Evolutionary conservation across 2,888 invertebrate species (phyloP).

Genomic region (Mimas tiliae): DNA sequence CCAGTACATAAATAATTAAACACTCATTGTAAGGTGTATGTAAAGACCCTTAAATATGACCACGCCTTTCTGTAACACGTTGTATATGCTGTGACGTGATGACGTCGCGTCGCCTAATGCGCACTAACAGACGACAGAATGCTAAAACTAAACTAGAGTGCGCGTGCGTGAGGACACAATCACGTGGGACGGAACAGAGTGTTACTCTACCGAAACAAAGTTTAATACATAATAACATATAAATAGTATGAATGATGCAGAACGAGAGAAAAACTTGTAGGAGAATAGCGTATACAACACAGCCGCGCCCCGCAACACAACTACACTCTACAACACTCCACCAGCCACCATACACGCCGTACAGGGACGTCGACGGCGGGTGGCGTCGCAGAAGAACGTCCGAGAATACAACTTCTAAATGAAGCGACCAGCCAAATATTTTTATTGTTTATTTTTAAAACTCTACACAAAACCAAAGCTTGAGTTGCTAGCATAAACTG

Average conservation of each 20-base stretch:
- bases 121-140: slow-evolving; percentile 3
- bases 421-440: slow-evolving; percentile 80
- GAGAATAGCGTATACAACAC: too few relatives aligned
- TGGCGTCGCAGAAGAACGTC: slow-evolving; percentile 5
- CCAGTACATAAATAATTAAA: too few relatives aligned
- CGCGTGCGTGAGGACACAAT: slow-evolving; percentile 4
- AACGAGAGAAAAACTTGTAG: slow-evolving; percentile 8
- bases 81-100: background rate
- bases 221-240: background rate
- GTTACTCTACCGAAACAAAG: too few relatives aligned
- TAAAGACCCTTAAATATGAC: too few relatives aligned
- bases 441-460: slow-evolving; percentile 51
- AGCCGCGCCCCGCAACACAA: background rate
- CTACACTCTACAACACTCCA: background rate
- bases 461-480: slow-evolving; percentile 67
- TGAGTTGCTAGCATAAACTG: slow-evolving; percentile 70
- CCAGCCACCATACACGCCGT: too few relatives aligned
- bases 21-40: too few relatives aligned
- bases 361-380: too few relatives aligned
- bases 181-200: background rate
- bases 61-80: too few relatives aligned
- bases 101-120: background rate
- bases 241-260: background rate
- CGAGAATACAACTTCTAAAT: slow-evolving; percentile 72
- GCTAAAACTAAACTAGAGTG: slow-evolving; percentile 7